Base-by-base conservation (phyloP, 2,797 vertebrate genomes). In the Mormyrops boulengeri region DNA sequence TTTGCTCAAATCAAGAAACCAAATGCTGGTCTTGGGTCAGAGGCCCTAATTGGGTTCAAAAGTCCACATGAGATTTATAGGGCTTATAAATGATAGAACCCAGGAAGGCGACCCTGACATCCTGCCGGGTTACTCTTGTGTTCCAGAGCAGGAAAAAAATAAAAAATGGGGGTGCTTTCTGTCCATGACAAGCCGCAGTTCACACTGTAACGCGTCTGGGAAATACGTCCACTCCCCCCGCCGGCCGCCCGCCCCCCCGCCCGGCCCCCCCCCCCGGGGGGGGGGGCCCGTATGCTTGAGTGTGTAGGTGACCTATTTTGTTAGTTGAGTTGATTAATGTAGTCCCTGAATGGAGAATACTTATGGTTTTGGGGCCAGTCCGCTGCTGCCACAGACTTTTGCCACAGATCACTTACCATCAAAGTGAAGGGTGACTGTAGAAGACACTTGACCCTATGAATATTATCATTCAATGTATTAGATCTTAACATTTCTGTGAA, bases 11-110 rank as follows among this genome's bases (percentile, higher is more conserved):
- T 66, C 34, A 62, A 44, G 55, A 66, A 89, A 53, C 30, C 80
- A 80, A 77, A 88, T 5, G 69, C n/a, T 34, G 62, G 44, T 50
- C 66, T 41, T 44, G 30, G 88, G 88, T 80, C 69, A 89, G 19
- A 55, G 49, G 69, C 53, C 88, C 69, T 89, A 80, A 80, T 80
- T 80, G 69, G 88, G 88, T 89, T 89, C 88, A 89, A 89, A 89
- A 89, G 88, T 89, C 73, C 88, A 80, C 30, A 22, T n/a, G 62
- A 89, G 69, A 88, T 80, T 88, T 88, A 88, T 88, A 88, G 55
- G 57, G 30, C 49, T 53, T 89, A 89, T 55, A 89, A 89, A 80
- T 89, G 66, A 89, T 22, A 89, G 66, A 82, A 82, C 50, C 73
- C 88, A 80, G 69, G 69, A 89, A 34, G 44, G 60, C 17, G 17